Percentiles rank a stretch among this genome's conserved stretches.
phyloP scores from a whole-genome alignment of 2,113 vertebrate genomes.

The Carassius gibelio region DNA sequence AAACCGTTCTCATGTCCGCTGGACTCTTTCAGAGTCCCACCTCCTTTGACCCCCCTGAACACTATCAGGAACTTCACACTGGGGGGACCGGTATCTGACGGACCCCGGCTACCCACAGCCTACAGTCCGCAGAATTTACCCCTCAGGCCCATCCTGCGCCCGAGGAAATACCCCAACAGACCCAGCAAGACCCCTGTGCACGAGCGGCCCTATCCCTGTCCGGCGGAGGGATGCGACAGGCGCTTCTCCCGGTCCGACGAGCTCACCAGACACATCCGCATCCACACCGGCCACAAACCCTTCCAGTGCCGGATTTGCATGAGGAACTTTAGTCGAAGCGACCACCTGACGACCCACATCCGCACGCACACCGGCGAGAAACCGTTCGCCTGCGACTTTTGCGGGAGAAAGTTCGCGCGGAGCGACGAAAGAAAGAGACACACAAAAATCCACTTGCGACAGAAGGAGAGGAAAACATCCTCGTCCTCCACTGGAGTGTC shows the following conservation, averaged over 20 bases:
- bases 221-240: conserved; percentile 93
- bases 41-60: conserved; percentile 92
- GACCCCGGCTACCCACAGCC: conserved; percentile 76
- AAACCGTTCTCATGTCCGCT: conserved; percentile 92
- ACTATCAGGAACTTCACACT: conserved; percentile 94
- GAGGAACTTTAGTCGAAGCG: conserved; percentile 95
- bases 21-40: conserved; percentile 87
- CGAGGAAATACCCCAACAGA: conserved; percentile 92
- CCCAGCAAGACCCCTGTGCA: conserved; percentile 97
- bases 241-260: conserved; percentile 94
- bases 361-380: conserved; percentile 96
- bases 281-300: conserved; percentile 95
- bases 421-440: conserved; percentile 94
- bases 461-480: conserved; percentile 89
- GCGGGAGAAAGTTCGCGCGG: conserved; percentile 91
- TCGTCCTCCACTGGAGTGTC: conserved; percentile 67
- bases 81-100: conserved; percentile 76
- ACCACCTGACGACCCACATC: conserved; percentile 95
- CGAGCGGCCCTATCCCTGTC: conserved; percentile 92
- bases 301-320: conserved; percentile 97
- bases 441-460: conserved; percentile 95
- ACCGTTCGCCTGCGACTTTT: conserved; percentile 94
- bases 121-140: conserved; percentile 91
- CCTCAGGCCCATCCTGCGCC: conserved; percentile 88
- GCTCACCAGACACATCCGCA: conserved; percentile 90